These are phyloP conservation scores for Pseudococcus viburni DNA, from an alignment of 2,888 invertebrate genomes.

Conservation along the genomic window DNA sequence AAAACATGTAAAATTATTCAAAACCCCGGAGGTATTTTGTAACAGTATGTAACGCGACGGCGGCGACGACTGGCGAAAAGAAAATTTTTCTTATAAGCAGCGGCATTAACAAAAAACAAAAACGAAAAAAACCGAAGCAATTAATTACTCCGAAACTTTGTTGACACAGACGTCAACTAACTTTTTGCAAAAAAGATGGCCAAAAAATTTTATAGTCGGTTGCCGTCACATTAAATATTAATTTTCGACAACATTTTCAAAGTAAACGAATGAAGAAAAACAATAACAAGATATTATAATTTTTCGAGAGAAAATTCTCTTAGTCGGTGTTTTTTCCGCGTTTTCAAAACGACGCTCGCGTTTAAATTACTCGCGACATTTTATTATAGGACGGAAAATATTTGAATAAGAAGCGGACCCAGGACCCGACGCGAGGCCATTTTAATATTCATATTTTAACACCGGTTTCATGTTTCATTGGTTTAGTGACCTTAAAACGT, in stretches of 20 bases:
- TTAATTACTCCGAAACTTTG: conserved; percentile 53
- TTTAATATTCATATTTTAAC: conserved; percentile 44
- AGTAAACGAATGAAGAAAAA: conserved; percentile 59
- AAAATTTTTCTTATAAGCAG: conserved; percentile 9
- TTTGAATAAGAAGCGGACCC: conserved; percentile 3
- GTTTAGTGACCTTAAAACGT: conserved; percentile 19
- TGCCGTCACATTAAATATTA: conserved; percentile 61
- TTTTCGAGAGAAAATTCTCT: conserved; percentile 32
- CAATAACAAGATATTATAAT: conserved; percentile 62
- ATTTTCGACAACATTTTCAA: conserved; percentile 58
- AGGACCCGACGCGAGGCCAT: background rate
- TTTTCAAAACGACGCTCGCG: conserved; percentile 6
- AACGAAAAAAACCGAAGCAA: conserved; percentile 16
- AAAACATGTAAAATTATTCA: conserved; percentile 44
- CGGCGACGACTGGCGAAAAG: conserved; percentile 12
- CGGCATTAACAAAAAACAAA: background rate
- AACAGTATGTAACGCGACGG: background rate
- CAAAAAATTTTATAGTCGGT: conserved; percentile 51
- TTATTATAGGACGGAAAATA: conserved; percentile 23
- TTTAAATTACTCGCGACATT: conserved; percentile 30
- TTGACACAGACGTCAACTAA: conserved; percentile 51
- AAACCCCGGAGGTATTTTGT: conserved; percentile 1
- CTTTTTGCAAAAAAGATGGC: conserved; percentile 36
- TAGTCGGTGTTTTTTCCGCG: background rate
- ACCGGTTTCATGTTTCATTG: background rate